These are phyloP conservation scores for Nasonia giraulti DNA, from an alignment of 1,140 invertebrate species.

Conservation along the genomic window DNA sequence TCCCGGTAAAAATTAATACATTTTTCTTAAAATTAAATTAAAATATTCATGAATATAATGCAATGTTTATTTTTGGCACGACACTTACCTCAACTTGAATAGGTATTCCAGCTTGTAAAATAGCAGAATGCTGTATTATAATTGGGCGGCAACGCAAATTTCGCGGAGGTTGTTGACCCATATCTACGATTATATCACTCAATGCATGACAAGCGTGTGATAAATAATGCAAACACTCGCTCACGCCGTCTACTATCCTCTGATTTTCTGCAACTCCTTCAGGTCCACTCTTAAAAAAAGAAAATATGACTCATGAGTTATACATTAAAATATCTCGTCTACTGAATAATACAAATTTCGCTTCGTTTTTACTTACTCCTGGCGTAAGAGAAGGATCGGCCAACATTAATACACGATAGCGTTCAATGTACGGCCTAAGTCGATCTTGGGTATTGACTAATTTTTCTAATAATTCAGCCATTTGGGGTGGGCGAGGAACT, in stretches of 20 bases:
- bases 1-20: neutral
- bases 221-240: conserved; percentile 87
- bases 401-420: conserved; percentile 77
- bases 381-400: conserved; percentile 76
- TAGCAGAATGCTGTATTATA: conserved; percentile 81
- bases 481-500: conserved; percentile 74
- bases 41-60: neutral
- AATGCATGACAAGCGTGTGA: conserved; percentile 91
- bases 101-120: conserved; percentile 79
- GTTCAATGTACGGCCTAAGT: conserved; percentile 78
- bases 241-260: conserved; percentile 81
- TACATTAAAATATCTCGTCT: neutral
- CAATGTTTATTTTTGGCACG: neutral
- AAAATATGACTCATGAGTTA: neutral
- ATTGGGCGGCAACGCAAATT: conserved; percentile 82
- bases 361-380: conserved; percentile 66
- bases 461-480: conserved; percentile 78
- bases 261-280: conserved; percentile 76
- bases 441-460: conserved; percentile 78
- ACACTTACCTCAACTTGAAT: conserved; percentile 78
- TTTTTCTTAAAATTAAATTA: neutral
- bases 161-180: conserved; percentile 80
- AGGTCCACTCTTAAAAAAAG: conserved; percentile 67
- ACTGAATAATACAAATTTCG: neutral
- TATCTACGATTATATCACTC: conserved; percentile 88